Conservation (phyloP, 2,113 vertebrate species). For the Chascanopsetta lugubris region DNA sequence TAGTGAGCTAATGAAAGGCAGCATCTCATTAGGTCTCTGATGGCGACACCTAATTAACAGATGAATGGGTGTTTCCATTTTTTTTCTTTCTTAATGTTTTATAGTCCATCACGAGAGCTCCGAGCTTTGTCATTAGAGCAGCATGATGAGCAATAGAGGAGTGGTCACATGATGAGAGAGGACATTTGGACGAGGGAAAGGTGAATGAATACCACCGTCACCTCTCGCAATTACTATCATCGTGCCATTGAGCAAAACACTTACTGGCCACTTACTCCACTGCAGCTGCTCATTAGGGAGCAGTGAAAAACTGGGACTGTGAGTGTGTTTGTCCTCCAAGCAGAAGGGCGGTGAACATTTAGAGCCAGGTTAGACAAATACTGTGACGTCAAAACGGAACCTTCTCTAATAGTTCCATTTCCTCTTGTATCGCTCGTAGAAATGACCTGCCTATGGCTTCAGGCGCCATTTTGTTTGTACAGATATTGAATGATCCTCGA, state of each 20-base stretch:
- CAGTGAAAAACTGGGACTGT: background rate
- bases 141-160: background rate
- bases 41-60: conserved; percentile 50
- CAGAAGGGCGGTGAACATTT: background rate
- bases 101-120: conserved; percentile 12
- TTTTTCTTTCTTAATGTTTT: conserved; percentile 32
- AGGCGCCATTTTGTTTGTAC: background rate
- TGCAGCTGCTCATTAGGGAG: conserved; percentile 66
- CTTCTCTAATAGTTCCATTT: background rate
- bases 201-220: conserved; percentile 51
- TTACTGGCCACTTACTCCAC: conserved; percentile 58
- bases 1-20: conserved; percentile 67
- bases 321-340: conserved; percentile 1
- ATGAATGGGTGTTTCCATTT: conserved; percentile 24
- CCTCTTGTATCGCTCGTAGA: background rate
- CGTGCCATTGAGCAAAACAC: conserved; percentile 53
- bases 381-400: background rate
- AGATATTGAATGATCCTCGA: too few relatives aligned
- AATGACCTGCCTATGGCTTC: background rate
- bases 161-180: conserved; percentile 18
- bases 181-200: conserved; percentile 33
- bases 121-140: conserved; percentile 3
- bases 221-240: conserved; percentile 43
- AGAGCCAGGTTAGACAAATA: background rate
- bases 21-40: conserved; percentile 52